Base-by-base conservation (phyloP, 2,888 invertebrate species). In the Hypolimnas misippus region DNA sequence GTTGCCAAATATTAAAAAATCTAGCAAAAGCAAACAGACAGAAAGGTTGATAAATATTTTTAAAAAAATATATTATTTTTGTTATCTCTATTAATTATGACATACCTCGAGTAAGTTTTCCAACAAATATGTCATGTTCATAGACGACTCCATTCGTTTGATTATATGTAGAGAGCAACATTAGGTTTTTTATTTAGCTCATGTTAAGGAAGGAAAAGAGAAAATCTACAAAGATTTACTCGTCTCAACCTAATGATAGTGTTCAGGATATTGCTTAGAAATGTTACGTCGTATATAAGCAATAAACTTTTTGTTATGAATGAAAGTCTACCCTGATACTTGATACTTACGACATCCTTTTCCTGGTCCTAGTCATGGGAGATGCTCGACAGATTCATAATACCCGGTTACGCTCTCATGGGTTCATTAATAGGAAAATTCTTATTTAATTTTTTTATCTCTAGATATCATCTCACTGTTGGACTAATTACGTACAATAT, bases 371-470 rank as follows among this genome's bases (percentile, higher is more conserved):
- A 33, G 60, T 63, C 60, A 60, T 54, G 54, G 60, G 57, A 64
- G 61, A 38, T 63, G 59, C 25, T 16, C 33, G 57, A 64, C 60
- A 59, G 6, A 25, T 46, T 46, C 54, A 40, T 61, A 16, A 59
- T 33, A 58, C 33, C 44, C 12, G 31, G 65, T 67, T 63, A 84
- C 84, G 85, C 81, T 86, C 82, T 83, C 83, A 70, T 78, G 79
- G 70, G 71, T 76, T 73, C 77, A 73, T 72, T 85, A 80, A 85
- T 84, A 78, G 75, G 75, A 77, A 83, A 80, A 82, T 79, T 83
- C 78, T 79, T 79, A 83, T 83, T 82, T 83, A 80, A 85, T 86
- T 86, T 82, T 77, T 86, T 82, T 77, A 74, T 76, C 73, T 66
- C 66, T 63, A 76, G 80, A 82, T 84, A 82, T 73, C 75, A 78